These are phyloP conservation scores for Gymnorhina tibicen DNA, from an alignment of 2,113 vertebrate genomes.

Conservation along the genomic window DNA sequence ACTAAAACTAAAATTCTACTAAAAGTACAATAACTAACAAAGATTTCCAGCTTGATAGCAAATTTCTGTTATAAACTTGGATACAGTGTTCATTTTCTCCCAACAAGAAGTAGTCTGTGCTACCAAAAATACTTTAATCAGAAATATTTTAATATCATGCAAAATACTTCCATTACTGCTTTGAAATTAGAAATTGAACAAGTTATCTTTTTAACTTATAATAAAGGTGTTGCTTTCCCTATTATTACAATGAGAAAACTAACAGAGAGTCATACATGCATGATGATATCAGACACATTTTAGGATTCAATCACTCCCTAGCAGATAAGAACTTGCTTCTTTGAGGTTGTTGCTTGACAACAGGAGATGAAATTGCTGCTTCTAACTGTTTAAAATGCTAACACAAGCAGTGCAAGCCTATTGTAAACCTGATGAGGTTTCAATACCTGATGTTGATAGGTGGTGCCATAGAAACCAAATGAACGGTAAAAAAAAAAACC, in stretches of 20 bases:
- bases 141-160: not conserved
- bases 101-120: not conserved
- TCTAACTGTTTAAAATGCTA: not conserved
- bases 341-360: not conserved
- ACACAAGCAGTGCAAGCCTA: not conserved
- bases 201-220: not conserved
- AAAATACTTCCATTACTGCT: not conserved
- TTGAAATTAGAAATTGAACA: not conserved
- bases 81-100: not conserved
- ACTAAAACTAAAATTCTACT: not conserved
- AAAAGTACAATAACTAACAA: not conserved
- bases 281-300: not conserved
- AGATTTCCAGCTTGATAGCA: not conserved
- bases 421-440: not conserved
- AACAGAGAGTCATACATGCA: not conserved
- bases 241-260: not conserved
- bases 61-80: not conserved
- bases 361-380: not conserved
- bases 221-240: not conserved
- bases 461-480: not conserved
- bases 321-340: not conserved
- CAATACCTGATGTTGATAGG: not conserved
- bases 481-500: not conserved
- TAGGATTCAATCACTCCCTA: not conserved
- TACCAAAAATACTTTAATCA: not conserved